Evolutionary conservation across 2,888 invertebrate genomes (phyloP), one percentile per base, ranked within the genome.

Genomic region (Autographa gamma): DNA sequence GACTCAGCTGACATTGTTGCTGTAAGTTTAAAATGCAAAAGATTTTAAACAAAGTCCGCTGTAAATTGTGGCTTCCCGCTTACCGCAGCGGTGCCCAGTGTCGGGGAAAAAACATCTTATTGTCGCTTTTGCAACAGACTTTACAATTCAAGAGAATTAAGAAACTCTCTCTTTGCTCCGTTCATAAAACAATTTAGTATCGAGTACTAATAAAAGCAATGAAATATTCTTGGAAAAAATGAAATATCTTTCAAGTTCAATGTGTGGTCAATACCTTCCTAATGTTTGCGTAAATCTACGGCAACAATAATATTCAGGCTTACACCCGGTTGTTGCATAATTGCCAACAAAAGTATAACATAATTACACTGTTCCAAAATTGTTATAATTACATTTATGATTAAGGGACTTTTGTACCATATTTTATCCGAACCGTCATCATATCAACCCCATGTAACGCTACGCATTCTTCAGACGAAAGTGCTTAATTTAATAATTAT

Each of bases 401-500:
- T 48, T 25, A 79, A 61, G 54, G 68, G 32, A 67, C 60, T 60
- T 65, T 70, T 54, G 31, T 19, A 65, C 65, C 60, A 68, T 41
- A 68, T 63, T 66, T 66, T 59, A 63, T 63, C 62, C 13, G 48
- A 63, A 71, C 16, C 69, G 66, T 16, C 41, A 38, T 59, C 2
- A 14, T 14, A 38, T 63, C 64, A 14, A 18, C 14, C 60, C 25
- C 18, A 32, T 60, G 59, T 43, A 68, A 61, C 60, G 38, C 65
- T 25, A 62, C 59, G 66, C 62, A 71, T 63, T 68, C 60, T 60
- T 61, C 56, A 63, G 63, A 16, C 52, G n/a, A 54, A 56, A 66
- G 56, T 56, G 71, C 48, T 34, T 67, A 9, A 56, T 48, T 60
- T 67, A 58, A 77, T 69, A 79, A 79, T 79, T 79, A 70, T 67